Conservation (phyloP, 1,140 invertebrate species). For the Solenopsis invicta region DNA sequence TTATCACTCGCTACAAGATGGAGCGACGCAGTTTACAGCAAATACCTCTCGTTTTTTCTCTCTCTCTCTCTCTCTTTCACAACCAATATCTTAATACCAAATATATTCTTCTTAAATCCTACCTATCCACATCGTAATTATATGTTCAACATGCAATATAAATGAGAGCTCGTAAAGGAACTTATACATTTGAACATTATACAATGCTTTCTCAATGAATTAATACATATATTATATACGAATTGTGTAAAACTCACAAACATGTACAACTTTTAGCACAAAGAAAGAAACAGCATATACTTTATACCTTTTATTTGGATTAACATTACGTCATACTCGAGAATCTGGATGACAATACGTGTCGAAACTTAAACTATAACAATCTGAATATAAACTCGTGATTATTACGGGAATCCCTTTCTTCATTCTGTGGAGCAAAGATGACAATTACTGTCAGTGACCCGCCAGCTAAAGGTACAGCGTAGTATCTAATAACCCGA, state of each 20-base stretch:
- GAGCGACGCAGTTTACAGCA: slow-evolving; percentile 31
- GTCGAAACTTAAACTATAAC: slow-evolving; percentile 60
- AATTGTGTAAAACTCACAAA: slow-evolving; percentile 46
- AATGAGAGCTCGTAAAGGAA: slow-evolving; percentile 55
- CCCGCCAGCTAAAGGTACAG: slow-evolving; percentile 87
- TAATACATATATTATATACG: slow-evolving; percentile 49
- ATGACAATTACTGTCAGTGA: slow-evolving; percentile 66
- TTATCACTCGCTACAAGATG: slow-evolving; percentile 11
- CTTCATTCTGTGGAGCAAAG: slow-evolving; percentile 43
- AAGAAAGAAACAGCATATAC: slow-evolving; percentile 53
- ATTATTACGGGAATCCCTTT: slow-evolving; percentile 40
- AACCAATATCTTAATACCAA: slow-evolving; percentile 62
- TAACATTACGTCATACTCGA: slow-evolving; percentile 58
- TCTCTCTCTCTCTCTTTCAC: slow-evolving; percentile 10
- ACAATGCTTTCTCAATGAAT: slow-evolving; percentile 49
- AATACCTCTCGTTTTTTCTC: neutral
- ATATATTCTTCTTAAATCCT: slow-evolving; percentile 48
- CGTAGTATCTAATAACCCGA: slow-evolving; percentile 88
- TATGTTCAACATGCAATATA: slow-evolving; percentile 56
- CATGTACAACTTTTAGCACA: slow-evolving; percentile 56
- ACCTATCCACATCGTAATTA: slow-evolving; percentile 46
- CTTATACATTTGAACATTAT: slow-evolving; percentile 39
- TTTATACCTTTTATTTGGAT: slow-evolving; percentile 35
- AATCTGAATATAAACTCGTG: slow-evolving; percentile 58
- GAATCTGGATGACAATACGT: slow-evolving; percentile 47